phyloP scores from a whole-genome alignment of 92 coral and sea anemone genomes.

The Porites evermanni region DNA sequence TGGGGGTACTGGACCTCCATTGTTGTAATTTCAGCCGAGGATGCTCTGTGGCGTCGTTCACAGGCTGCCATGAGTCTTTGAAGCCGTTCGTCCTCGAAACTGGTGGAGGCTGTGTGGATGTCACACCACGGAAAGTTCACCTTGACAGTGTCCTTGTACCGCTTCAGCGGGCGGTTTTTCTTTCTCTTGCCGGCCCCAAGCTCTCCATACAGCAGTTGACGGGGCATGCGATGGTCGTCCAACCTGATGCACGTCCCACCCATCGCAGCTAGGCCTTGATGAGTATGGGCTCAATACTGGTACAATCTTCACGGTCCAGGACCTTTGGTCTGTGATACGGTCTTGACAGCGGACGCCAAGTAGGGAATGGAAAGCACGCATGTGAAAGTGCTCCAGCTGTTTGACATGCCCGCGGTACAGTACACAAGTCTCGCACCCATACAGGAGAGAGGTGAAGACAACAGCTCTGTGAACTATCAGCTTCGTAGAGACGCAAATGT shows the following conservation, averaged over 20 bases:
- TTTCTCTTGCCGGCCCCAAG: conserved; percentile 45
- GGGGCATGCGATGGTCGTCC: conserved; percentile 44
- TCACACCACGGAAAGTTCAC: conserved; percentile 31
- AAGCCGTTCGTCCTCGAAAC: conserved; percentile 34
- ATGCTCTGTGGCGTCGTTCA: conserved; percentile 45
- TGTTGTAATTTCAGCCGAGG: conserved; percentile 17
- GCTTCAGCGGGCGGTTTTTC: conserved; percentile 23
- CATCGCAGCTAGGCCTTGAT: conserved; percentile 3
- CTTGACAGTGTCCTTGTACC: conserved; percentile 32
- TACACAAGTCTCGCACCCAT: conserved; percentile 48
- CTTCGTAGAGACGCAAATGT: conserved; percentile 16
- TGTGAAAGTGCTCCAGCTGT: too few species aligned
- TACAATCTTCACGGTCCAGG: conserved; percentile 17
- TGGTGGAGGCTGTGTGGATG: conserved; percentile 43
- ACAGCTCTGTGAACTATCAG: conserved; percentile 46
- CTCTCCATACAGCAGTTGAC: conserved; percentile 41
- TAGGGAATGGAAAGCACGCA: conserved; percentile 16
- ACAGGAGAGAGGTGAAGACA: conserved; percentile 38
- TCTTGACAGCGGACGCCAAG: conserved; percentile 37
- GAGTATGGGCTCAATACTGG: conserved; percentile 46
- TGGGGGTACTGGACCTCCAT: conserved; percentile 30
- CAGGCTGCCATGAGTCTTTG: conserved; percentile 45
- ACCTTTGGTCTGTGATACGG: conserved; percentile 41
- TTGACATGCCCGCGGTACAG: conserved; percentile 32
- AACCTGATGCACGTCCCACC: conserved; percentile 49